Evolutionary conservation across 2,797 vertebrate species (phyloP).

Genomic region (Tragopan temminckii): DNA sequence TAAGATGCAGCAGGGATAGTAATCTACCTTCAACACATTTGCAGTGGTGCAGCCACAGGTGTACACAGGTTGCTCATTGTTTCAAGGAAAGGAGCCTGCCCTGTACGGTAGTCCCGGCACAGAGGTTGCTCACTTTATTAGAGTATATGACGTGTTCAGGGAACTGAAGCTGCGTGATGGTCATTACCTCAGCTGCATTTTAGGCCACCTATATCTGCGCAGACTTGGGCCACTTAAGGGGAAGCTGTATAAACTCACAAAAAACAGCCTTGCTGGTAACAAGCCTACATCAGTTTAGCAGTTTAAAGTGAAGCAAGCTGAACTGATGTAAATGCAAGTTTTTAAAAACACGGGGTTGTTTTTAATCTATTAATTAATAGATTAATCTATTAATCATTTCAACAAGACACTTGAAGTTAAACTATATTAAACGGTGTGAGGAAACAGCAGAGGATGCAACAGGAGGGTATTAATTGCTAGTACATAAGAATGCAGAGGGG

Average conservation of each 20-base stretch:
- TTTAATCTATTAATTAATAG: no score
- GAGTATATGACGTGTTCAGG: background rate
- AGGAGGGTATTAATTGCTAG: background rate
- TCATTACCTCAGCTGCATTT: rapidly evolving
- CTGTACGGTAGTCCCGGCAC: background rate
- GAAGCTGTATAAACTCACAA: background rate
- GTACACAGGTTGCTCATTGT: background rate
- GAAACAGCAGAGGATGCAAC: background rate
- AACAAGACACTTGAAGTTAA: background rate
- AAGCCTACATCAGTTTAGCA: background rate
- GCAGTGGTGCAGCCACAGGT: background rate
- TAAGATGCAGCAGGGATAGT: background rate
- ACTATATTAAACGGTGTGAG: background rate
- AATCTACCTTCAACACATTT: background rate
- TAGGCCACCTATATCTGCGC: background rate
- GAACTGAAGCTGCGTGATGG: background rate
- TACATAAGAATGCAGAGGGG: rapidly evolving
- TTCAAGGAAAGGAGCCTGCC: background rate
- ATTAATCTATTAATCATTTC: no score
- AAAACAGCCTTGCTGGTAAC: background rate
- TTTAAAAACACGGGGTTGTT: background rate
- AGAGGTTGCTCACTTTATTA: background rate
- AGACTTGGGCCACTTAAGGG: background rate
- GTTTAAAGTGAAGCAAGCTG: background rate
- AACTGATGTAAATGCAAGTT: background rate